phyloP scores from a whole-genome alignment of 2,113 vertebrate species.

The Apeltes quadracus region DNA sequence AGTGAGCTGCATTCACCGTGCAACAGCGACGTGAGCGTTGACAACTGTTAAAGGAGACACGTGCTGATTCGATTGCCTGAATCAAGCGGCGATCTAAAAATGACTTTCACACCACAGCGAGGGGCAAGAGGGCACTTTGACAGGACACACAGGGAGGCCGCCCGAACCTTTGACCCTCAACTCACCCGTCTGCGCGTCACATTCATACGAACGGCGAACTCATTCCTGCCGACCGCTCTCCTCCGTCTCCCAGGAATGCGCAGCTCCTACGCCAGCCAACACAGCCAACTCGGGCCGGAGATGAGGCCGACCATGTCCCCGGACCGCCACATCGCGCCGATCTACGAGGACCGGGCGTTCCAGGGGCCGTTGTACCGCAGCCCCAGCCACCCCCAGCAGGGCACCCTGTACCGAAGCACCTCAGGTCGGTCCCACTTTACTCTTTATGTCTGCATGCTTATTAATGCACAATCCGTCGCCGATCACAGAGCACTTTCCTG shows the following conservation, averaged over 20 bases:
- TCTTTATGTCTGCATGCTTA: background rate
- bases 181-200: background rate
- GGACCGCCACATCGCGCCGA: slow-evolving; percentile 92
- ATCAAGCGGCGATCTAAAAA: slow-evolving; percentile 3
- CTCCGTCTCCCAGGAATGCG: slow-evolving; percentile 83
- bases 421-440: slow-evolving; percentile 82
- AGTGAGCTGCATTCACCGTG: slow-evolving; percentile 2
- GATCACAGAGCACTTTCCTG: slow-evolving; percentile 12
- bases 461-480: background rate
- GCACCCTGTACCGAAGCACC: slow-evolving; percentile 85
- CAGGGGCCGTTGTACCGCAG: slow-evolving; percentile 92
- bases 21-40: slow-evolving; percentile 13
- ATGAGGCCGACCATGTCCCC: slow-evolving; percentile 90
- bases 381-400: slow-evolving; percentile 88
- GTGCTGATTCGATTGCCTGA: slow-evolving; percentile 21
- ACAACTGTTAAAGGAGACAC: slow-evolving; percentile 29
- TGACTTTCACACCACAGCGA: background rate
- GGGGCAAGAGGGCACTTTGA: slow-evolving; percentile 1
- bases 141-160: background rate
- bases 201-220: background rate
- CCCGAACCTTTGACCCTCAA: slow-evolving; percentile 6
- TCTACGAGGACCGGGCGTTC: slow-evolving; percentile 92
- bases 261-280: slow-evolving; percentile 93
- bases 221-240: background rate
- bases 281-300: slow-evolving; percentile 91